Conservation (phyloP, 1,140 invertebrate species). For the Cataglyphis hispanica region DNA sequence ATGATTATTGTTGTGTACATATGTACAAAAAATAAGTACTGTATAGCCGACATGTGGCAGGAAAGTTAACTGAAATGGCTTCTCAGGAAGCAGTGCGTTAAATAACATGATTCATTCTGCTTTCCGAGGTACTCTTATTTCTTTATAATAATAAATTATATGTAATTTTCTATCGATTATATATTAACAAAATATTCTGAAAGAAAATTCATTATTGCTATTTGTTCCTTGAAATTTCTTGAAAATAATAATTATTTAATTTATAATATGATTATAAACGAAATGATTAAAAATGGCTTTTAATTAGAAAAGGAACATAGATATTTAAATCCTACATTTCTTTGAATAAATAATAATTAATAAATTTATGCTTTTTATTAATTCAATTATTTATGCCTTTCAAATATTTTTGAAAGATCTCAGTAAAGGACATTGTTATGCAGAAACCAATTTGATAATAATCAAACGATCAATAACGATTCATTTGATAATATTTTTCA, state of each 20-base stretch:
- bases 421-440: background rate
- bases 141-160: background rate
- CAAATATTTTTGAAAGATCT: background rate
- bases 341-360: background rate
- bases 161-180: background rate
- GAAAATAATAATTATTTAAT: background rate
- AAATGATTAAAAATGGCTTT: conserved; percentile 17
- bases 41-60: background rate
- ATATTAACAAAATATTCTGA: background rate
- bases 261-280: background rate
- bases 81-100: background rate
- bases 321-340: background rate
- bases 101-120: conserved; percentile 3
- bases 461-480: background rate
- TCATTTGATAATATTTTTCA: background rate
- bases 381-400: background rate
- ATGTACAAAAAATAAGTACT: conserved; percentile 35
- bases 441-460: background rate
- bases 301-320: background rate
- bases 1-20: background rate
- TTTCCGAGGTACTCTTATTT: background rate
- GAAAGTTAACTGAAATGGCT: background rate
- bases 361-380: background rate
- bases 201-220: background rate
- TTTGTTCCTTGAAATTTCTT: background rate